A percentile compares a stretch with the other conserved stretches of the same genome.
Conservation (phyloP, 2,113 vertebrate species). For the Sphaerodactylus townsendi region DNA sequence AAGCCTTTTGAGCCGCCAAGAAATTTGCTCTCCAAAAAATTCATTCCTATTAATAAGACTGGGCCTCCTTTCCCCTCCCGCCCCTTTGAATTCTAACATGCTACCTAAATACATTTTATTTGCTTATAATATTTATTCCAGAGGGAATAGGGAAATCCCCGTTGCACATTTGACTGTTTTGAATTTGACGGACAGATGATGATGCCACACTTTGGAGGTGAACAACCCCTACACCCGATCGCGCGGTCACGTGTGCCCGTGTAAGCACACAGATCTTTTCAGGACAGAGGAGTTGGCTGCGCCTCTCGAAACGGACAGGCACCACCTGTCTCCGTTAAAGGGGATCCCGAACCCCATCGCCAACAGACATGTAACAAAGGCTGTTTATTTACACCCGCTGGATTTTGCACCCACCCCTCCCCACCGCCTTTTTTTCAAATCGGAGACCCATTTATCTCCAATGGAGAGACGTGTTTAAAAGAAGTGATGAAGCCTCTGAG, state of each 20-base stretch:
- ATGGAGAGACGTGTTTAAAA: background rate
- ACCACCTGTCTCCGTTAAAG: slow-evolving; percentile 6
- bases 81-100: accelerated
- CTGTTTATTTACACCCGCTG: slow-evolving; percentile 3
- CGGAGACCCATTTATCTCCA: background rate
- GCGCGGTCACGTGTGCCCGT: no score
- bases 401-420: background rate
- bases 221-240: no score
- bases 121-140: slow-evolving; percentile 2
- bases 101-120: background rate
- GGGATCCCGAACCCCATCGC: background rate
- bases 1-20: no score
- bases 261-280: background rate
- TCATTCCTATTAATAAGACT: background rate
- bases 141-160: no score
- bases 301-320: background rate
- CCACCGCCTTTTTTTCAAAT: no score
- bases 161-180: slow-evolving; percentile 45
- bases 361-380: background rate
- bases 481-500: background rate
- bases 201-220: slow-evolving; percentile 47
- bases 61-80: background rate
- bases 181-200: slow-evolving; percentile 47
- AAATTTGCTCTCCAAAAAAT: background rate
- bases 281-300: no score